Evolutionary conservation across 2,888 invertebrate species (phyloP).

Genomic region (Diabrotica balteata): DNA sequence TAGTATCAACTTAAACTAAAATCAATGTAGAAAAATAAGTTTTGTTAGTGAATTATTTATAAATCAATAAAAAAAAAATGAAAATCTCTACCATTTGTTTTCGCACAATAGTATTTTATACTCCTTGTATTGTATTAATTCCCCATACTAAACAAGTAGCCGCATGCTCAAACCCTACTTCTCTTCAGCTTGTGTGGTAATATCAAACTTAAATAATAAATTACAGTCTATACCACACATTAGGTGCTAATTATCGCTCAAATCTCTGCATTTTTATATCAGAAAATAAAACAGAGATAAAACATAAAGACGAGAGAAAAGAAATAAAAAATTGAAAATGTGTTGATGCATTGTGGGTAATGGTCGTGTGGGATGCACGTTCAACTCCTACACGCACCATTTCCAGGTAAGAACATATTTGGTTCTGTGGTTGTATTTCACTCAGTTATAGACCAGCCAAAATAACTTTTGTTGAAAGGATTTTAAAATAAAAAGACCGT

Average conservation of each 20-base stretch:
- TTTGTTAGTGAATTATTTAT: too few species aligned
- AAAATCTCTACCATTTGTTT: too few species aligned
- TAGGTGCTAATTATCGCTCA: conserved; percentile 24
- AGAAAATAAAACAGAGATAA: conserved; percentile 14
- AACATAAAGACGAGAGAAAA: conserved; percentile 10
- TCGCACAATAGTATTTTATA: too few species aligned
- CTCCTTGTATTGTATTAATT: too few species aligned
- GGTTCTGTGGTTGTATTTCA: conserved; percentile 23
- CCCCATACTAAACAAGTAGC: too few species aligned
- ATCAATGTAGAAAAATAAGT: too few species aligned
- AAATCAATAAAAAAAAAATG: too few species aligned
- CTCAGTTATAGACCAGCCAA: conserved; percentile 15
- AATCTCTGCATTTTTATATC: conserved; percentile 23
- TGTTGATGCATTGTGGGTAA: conserved; percentile 28
- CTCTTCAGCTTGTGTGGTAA: conserved; percentile 4
- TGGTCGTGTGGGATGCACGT: conserved; percentile 23
- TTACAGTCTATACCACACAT: conserved; percentile 16
- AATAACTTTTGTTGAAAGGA: neutral
- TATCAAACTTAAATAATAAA: conserved; percentile 10
- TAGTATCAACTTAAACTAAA: too few species aligned
- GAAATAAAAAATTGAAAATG: conserved; percentile 18
- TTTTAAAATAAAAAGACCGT: too few species aligned
- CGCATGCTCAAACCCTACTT: neutral
- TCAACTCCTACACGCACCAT: conserved; percentile 26
- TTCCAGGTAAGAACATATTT: conserved; percentile 25